Base-by-base conservation (phyloP, 2,888 invertebrate species). In the Aleiodes leptofemur region DNA sequence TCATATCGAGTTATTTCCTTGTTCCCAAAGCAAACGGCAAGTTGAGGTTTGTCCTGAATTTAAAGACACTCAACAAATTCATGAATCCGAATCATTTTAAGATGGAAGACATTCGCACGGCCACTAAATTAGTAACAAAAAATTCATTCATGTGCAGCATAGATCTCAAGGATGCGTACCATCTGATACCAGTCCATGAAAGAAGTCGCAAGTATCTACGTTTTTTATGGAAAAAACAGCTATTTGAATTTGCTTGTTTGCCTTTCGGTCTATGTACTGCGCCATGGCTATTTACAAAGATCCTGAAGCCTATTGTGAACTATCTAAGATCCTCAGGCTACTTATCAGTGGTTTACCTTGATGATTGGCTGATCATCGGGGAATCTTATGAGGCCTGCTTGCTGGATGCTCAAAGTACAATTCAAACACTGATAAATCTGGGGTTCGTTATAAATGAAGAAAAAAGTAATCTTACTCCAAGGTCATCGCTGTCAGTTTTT, bases 51-150 rank as follows among this genome's bases (percentile, higher is more conserved):
- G 64, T 78, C 0, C 51, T 79, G 34, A 81, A 82, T 59, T 69
- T 78, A 70, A 81, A 82, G 78, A 68, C 76, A 13, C 73, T 78
- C 34, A 79, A 79, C 29, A 29, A 43, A 53, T 76, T 50, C 14
- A 74, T 77, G 38, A 64, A 48, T 14, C 50, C 75, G 5, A 43
- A 64, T 48, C 77, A 81, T 74, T 81, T 80, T 43, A 81, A 81
- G 72, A 29, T 78, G 23, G 81, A 80, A 51, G 77, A 80, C 56
- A 61, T 77, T 69, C 73, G 68, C 74, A 64, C 77, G 13, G 79
- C 74, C 1, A 38, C 48, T 4, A 76, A 55, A 14, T 43, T 79
- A 55, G 14, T 77, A 9, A 68, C 57, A 34, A 50, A 9, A 77
- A 11, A 34, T 13, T 50, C n/a, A 57, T 74, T 68, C 57, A 61